Evolutionary conservation across 2,888 invertebrate genomes (phyloP).

Genomic region (Cantharis flavilabris): DNA sequence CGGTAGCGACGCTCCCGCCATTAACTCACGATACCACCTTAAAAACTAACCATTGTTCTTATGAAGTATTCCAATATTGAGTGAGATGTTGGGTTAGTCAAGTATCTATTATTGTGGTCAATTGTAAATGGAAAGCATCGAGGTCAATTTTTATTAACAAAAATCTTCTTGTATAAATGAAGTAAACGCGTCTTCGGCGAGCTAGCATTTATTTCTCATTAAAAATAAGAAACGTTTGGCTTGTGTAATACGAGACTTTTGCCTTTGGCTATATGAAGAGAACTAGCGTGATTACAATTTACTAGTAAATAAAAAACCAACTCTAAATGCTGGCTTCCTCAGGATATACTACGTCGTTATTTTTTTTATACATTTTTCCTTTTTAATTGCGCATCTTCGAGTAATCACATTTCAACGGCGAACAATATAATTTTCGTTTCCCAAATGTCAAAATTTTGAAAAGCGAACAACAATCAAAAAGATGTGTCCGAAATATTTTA

Average conservation of each 20-base stretch:
- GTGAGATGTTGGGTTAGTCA: slow-evolving; percentile 16
- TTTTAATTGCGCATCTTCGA: slow-evolving; percentile 18
- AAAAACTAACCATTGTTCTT: slow-evolving; percentile 29
- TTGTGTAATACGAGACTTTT: slow-evolving; percentile 10
- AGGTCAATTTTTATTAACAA: background rate
- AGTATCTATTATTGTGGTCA: slow-evolving; percentile 26
- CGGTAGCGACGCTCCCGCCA: slow-evolving; percentile 39
- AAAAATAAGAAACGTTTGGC: background rate
- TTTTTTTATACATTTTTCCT: background rate
- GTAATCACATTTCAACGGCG: background rate
- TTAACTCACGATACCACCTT: slow-evolving; percentile 33
- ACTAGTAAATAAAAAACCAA: slow-evolving; percentile 19
- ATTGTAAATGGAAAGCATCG: slow-evolving; percentile 14
- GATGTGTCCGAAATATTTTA: background rate
- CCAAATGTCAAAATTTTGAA: background rate
- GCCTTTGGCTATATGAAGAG: slow-evolving; percentile 8
- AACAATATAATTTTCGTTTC: background rate
- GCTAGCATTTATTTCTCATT: background rate
- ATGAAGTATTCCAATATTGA: slow-evolving; percentile 19
- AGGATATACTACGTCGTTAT: slow-evolving; percentile 9
- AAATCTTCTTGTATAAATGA: background rate
- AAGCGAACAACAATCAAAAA: background rate
- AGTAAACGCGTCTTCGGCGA: background rate
- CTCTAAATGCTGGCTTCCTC: slow-evolving; percentile 23
- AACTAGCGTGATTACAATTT: slow-evolving; percentile 22